Conservation (phyloP, 2,888 invertebrate genomes). For the Coenonympha arcania region DNA sequence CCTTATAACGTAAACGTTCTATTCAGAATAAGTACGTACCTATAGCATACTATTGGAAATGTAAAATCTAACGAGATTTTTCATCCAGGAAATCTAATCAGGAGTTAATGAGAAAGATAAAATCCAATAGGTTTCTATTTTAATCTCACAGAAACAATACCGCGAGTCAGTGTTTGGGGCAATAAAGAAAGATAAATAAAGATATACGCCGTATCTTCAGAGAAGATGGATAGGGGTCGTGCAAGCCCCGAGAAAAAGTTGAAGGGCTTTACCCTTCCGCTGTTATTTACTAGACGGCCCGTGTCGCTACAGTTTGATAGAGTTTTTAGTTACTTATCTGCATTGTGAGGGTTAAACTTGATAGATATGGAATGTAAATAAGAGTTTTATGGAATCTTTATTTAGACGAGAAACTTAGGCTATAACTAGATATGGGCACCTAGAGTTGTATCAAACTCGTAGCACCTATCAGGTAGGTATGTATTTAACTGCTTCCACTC, state of each 20-base stretch:
- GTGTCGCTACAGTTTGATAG: conserved; percentile 48
- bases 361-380: background rate
- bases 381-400: background rate
- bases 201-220: conserved; percentile 65
- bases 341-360: conserved; percentile 14
- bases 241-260: conserved; percentile 52
- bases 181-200: conserved; percentile 64
- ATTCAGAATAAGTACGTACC: background rate
- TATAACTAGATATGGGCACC: too few relatives aligned
- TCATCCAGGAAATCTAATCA: background rate
- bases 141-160: conserved; percentile 49
- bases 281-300: conserved; percentile 53
- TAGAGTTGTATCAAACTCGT: too few relatives aligned
- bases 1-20: too few relatives aligned
- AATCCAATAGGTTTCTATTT: conserved; percentile 23
- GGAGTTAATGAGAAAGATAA: conserved; percentile 23
- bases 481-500: too few relatives aligned
- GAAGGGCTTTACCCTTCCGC: conserved; percentile 62
- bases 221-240: conserved; percentile 62
- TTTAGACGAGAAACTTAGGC: too few relatives aligned
- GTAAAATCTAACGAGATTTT: background rate
- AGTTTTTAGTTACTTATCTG: conserved; percentile 50
- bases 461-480: too few relatives aligned
- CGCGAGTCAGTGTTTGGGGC: conserved; percentile 51
- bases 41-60: background rate